Conservation (phyloP, 2,113 vertebrate genomes). For the Chionis minor region DNA sequence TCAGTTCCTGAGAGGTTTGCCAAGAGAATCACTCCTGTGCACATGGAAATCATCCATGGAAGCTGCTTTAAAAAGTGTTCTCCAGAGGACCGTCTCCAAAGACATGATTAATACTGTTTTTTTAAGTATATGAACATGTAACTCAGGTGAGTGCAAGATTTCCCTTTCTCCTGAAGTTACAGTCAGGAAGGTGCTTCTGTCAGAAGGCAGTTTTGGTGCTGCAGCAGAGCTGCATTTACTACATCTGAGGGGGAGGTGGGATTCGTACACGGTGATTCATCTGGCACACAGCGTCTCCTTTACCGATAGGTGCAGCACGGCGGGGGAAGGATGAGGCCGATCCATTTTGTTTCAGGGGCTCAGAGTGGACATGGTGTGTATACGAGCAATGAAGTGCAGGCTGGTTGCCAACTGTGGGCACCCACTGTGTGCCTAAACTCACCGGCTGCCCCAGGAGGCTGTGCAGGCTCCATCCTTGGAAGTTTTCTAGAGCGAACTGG, state of each 20-base stretch:
- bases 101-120: neutral
- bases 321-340: neutral
- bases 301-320: neutral
- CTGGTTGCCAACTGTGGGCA: neutral
- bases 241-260: neutral
- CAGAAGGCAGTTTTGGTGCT: neutral
- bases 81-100: neutral
- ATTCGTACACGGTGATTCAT: neutral
- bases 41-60: neutral
- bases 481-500: neutral
- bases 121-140: neutral
- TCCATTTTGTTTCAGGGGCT: neutral
- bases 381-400: neutral
- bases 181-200: neutral
- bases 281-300: neutral
- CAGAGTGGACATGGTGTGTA: neutral
- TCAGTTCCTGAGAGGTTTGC: neutral
- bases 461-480: neutral
- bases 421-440: neutral
- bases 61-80: neutral
- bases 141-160: neutral
- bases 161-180: neutral
- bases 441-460: neutral
- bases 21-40: neutral
- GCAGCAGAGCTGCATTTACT: slow-evolving; percentile 7